Conservation (phyloP, 2,113 vertebrate species). For the Pseudolaguvia tuberculata region DNA sequence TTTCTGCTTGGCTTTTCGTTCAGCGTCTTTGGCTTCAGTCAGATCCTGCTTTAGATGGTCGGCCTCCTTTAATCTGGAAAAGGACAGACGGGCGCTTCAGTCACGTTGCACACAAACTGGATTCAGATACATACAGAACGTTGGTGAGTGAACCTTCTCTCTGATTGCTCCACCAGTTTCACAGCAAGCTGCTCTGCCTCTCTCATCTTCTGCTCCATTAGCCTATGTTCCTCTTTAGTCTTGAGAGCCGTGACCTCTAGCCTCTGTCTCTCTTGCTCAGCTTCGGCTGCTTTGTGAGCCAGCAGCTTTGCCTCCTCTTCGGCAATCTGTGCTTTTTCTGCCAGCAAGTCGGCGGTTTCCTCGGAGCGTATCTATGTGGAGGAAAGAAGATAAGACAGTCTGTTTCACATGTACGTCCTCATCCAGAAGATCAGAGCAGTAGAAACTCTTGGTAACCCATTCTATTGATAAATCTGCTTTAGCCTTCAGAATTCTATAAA, state of each 20-base stretch:
- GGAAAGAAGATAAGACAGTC: conserved; percentile 8
- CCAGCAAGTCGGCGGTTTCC: conserved; percentile 84
- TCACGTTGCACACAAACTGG: background rate
- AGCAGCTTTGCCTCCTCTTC: conserved; percentile 88
- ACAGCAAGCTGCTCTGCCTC: conserved; percentile 86
- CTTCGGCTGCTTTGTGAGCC: conserved; percentile 87
- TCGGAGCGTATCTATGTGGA: conserved; percentile 78
- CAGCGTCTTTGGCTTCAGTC: conserved; percentile 82
- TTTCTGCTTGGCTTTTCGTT: conserved; percentile 81
- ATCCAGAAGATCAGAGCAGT: no score
- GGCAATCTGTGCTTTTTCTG: conserved; percentile 90
- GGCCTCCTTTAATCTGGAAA: conserved; percentile 80
- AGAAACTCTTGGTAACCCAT: no score
- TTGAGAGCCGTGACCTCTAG: conserved; percentile 84
- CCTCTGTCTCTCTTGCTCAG: conserved; percentile 84
- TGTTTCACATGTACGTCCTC: background rate
- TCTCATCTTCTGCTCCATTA: conserved; percentile 93
- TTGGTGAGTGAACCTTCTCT: conserved; percentile 71
- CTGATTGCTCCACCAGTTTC: conserved; percentile 87
- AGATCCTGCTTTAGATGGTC: conserved; percentile 88
- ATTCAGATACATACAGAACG: background rate
- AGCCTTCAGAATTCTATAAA: no score
- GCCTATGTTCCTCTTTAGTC: conserved; percentile 84
- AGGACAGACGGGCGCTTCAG: background rate
- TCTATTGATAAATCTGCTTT: no score